Evolutionary conservation across 1,140 invertebrate genomes (phyloP).

Genomic region (Aphis gossypii): DNA sequence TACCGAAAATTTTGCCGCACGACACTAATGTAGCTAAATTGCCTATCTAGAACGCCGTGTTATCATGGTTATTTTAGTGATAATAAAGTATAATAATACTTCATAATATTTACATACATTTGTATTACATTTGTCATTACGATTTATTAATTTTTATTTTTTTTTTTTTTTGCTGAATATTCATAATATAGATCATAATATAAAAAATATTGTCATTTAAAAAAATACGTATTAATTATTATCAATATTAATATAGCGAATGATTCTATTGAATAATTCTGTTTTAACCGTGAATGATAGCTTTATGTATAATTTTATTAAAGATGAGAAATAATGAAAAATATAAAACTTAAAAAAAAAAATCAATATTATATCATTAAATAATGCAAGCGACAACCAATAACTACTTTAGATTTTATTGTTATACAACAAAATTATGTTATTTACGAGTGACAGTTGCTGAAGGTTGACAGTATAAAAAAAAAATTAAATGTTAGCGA

Average conservation of each 20-base stretch:
- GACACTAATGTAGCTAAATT: neutral
- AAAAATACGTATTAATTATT: no score
- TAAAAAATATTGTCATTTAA: no score
- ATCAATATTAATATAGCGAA: no score
- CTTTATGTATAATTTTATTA: neutral
- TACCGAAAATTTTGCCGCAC: neutral
- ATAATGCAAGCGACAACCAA: neutral
- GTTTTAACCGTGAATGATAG: neutral
- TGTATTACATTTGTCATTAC: no score
- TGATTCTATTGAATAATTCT: no score
- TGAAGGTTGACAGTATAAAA: neutral
- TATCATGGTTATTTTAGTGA: neutral
- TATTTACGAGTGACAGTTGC: neutral
- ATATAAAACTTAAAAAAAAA: no score
- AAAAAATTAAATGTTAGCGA: neutral
- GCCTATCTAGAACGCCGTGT: neutral
- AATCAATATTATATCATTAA: neutral
- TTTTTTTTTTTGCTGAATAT: neutral
- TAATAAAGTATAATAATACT: neutral
- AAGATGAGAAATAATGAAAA: no score
- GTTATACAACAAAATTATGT: neutral
- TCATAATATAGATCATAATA: no score
- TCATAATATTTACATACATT: neutral
- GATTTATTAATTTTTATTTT: neutral
- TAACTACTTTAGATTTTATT: neutral